Percentiles rank a stretch among this genome's conserved stretches.
Evolutionary conservation across 2,888 invertebrate species (phyloP).

Genomic region (Hypsopygia costalis): DNA sequence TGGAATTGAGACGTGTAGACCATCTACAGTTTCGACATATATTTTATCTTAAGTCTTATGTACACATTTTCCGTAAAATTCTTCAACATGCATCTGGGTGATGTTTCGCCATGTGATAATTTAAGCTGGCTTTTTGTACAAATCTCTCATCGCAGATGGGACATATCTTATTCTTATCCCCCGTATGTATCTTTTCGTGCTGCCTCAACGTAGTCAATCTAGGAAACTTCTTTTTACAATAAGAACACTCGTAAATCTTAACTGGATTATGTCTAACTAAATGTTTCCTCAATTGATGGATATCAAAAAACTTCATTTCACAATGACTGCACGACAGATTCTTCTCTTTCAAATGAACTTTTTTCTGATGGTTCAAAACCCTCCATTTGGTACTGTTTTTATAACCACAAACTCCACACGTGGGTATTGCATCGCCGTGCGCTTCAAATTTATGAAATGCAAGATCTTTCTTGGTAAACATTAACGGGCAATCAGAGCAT

Average conservation of each 20-base stretch:
- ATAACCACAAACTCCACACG: conserved; percentile 10
- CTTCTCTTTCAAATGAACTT: conserved; percentile 29
- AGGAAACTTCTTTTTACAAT: conserved; percentile 32
- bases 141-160: conserved; percentile 34
- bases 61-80: too few species aligned
- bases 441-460: not conserved
- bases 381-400: not conserved
- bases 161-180: conserved; percentile 57
- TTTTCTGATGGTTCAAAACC: conserved; percentile 28
- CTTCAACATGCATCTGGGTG: conserved; percentile 42
- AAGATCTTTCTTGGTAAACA: not conserved
- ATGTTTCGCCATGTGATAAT: conserved; percentile 62
- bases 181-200: conserved; percentile 64
- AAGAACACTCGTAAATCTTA: conserved; percentile 29
- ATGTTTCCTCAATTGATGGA: conserved; percentile 17
- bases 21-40: too few species aligned
- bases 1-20: too few species aligned
- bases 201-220: conserved; percentile 46
- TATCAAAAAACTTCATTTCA: conserved; percentile 19
- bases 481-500: not conserved
- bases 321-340: conserved; percentile 22
- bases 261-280: conserved; percentile 17
- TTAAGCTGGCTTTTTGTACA: not conserved
- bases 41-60: too few species aligned
- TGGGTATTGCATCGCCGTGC: conserved; percentile 1